Base-by-base conservation (phyloP, 2,113 vertebrate species). In the Scartelaos histophorus region DNA sequence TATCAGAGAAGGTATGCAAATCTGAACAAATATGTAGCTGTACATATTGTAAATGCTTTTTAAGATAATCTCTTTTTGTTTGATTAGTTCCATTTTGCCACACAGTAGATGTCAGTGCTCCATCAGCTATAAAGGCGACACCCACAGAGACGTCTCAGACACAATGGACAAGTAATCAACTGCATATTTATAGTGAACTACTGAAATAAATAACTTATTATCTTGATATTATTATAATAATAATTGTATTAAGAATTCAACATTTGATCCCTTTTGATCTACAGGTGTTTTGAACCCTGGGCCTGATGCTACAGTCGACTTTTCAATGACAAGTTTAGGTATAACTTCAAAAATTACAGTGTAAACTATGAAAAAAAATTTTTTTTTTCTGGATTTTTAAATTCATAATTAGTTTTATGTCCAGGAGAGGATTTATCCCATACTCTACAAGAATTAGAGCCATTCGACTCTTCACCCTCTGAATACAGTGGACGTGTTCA, bases 1-100 rank as follows among this genome's bases (percentile, higher is more conserved):
- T 9, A 22, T 29, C n/a, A 13, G 35, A 43, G 91, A 94, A 69
- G 90, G 95, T 96, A 84, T 81, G 73, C 7, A 5, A 6, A 21
- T 53, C n/a, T 69, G 29, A 2, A 13, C 34, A 35, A 64, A 38
- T 19, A 43, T 17, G 1, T 38, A 3, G 13, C n/a, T n/a, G 21
- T 16, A 1, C 11, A 5, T 10, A 21, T 38, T 2, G 6, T 57
- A 1, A 19, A 60, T 0, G 13, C 0, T 62, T 13, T 62, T 3
- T 34, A 5, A 38, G 7, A 15, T 64, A 19, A 4, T 43, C 7
- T 78, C 73, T 0, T 83, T 10, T 69, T 61, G 16, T 61, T 29
- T 25, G 0, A 13, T 13, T 22, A 96, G 95, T 87, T 16, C 93
- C 91, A 0, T 94, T 95, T 70, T 96, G 95, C 67, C 80, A 87